phyloP scores from a whole-genome alignment of 2,888 invertebrate species.

The Patella pellucida region DNA sequence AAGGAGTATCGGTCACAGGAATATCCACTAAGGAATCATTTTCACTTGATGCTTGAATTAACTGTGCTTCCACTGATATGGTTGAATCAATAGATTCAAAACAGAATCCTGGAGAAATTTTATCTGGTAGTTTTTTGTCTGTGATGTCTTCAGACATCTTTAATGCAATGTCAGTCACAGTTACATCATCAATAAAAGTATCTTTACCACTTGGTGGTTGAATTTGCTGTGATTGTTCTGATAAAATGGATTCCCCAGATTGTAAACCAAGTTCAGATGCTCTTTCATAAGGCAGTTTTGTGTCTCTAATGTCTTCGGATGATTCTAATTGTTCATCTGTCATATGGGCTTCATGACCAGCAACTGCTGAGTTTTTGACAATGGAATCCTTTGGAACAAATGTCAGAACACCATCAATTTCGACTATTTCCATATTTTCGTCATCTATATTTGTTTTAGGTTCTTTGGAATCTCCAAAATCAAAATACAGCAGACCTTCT shows the following conservation, averaged over 20 bases:
- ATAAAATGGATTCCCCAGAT: too few species aligned
- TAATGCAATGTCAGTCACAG: background rate
- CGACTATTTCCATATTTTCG: background rate
- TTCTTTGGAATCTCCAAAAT: conserved; percentile 1
- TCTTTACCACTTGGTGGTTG: too few species aligned
- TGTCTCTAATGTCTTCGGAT: too few species aligned
- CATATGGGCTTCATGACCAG: too few species aligned
- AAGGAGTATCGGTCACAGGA: background rate
- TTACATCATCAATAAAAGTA: background rate
- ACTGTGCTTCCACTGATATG: background rate
- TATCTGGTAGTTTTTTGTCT: background rate
- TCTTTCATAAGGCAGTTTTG: too few species aligned
- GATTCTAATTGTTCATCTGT: too few species aligned
- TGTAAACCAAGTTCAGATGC: too few species aligned
- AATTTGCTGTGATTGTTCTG: too few species aligned
- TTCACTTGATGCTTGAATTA: too few species aligned
- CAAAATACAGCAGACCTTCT: background rate
- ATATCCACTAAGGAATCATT: background rate
- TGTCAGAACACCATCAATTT: conserved; percentile 6
- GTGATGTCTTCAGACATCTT: background rate
- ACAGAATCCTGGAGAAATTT: background rate
- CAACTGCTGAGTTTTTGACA: too few species aligned
- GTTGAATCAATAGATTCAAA: background rate
- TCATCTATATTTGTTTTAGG: background rate
- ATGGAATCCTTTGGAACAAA: background rate